Percentiles rank a stretch among this genome's conserved stretches.
Conservation (phyloP, 2,888 invertebrate species). For the Nomada hirtipes region DNA sequence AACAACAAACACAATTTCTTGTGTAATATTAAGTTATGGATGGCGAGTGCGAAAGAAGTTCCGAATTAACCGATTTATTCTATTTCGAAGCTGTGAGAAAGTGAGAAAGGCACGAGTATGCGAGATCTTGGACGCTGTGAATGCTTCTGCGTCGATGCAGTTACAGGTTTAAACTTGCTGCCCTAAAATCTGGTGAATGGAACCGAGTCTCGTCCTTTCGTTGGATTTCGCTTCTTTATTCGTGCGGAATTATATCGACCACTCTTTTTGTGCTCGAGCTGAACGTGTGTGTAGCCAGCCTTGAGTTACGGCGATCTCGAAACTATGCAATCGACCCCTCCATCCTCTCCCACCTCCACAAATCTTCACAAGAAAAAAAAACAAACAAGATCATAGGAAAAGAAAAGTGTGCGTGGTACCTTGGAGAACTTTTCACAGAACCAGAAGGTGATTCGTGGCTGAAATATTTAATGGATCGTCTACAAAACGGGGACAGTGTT, state of each 20-base stretch:
- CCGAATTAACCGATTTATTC: neutral
- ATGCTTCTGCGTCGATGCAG: conserved; percentile 40
- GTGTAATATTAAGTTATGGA: conserved; percentile 4
- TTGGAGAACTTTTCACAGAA: neutral
- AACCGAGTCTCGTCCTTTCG: conserved; percentile 16
- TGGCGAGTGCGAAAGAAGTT: conserved; percentile 20
- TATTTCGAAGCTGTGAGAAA: neutral
- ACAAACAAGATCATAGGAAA: neutral
- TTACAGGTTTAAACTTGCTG: conserved; percentile 46
- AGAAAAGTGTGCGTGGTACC: neutral
- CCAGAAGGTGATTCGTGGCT: neutral
- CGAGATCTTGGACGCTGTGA: conserved; percentile 27
- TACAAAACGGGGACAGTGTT: neutral
- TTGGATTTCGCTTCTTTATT: conserved; percentile 7
- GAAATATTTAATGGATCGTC: neutral
- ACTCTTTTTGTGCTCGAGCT: conserved; percentile 49
- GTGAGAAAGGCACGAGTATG: conserved; percentile 19
- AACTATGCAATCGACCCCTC: conserved; percentile 40
- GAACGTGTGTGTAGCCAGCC: conserved; percentile 41
- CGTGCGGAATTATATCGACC: neutral
- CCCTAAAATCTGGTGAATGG: conserved; percentile 47
- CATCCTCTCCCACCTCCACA: conserved; percentile 7
- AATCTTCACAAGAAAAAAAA: neutral
- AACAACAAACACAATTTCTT: neutral
- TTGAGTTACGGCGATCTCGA: conserved; percentile 44